Conservation (phyloP, 1,140 invertebrate genomes). For the Drosophila eugracilis region DNA sequence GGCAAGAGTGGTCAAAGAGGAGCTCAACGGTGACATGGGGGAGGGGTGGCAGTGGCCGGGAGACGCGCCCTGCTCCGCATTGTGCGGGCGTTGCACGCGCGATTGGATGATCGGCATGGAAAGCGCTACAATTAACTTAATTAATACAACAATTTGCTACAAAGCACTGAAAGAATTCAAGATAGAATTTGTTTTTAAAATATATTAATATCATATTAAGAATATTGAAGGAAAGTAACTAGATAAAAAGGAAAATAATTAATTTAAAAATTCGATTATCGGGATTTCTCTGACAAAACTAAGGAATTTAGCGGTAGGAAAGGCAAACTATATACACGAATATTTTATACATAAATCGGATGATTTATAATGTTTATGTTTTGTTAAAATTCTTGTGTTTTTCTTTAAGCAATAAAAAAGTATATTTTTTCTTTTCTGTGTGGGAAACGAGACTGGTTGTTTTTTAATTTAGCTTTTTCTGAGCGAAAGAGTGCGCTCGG, state of each 20-base stretch:
- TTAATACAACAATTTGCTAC: slow-evolving; percentile 67
- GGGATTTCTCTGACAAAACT: too few species aligned
- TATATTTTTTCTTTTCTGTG: slow-evolving; percentile 1
- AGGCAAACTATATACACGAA: too few species aligned
- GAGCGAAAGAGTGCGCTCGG: slow-evolving; percentile 53
- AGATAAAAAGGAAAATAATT: too few species aligned
- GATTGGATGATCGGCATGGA: slow-evolving; percentile 52
- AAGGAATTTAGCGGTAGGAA: too few species aligned
- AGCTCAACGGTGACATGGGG: slow-evolving; percentile 3
- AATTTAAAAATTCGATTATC: too few species aligned
- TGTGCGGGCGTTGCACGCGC: slow-evolving; percentile 72
- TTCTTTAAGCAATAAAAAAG: not conserved
- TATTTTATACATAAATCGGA: too few species aligned
- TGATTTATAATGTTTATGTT: too few species aligned
- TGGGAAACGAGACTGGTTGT: not conserved
- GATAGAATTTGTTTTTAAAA: too few species aligned
- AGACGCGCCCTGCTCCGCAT: slow-evolving; percentile 21
- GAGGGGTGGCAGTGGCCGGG: not conserved
- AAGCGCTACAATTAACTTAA: slow-evolving; percentile 77
- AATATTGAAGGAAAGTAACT: too few species aligned
- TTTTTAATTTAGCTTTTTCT: slow-evolving; percentile 8
- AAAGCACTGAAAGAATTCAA: slow-evolving; percentile 22
- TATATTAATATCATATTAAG: too few species aligned
- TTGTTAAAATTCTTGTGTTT: too few species aligned
- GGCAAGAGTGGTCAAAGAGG: slow-evolving; percentile 25